Conservation (phyloP, 2,888 invertebrate species). For the Plagiodera versicolora region DNA sequence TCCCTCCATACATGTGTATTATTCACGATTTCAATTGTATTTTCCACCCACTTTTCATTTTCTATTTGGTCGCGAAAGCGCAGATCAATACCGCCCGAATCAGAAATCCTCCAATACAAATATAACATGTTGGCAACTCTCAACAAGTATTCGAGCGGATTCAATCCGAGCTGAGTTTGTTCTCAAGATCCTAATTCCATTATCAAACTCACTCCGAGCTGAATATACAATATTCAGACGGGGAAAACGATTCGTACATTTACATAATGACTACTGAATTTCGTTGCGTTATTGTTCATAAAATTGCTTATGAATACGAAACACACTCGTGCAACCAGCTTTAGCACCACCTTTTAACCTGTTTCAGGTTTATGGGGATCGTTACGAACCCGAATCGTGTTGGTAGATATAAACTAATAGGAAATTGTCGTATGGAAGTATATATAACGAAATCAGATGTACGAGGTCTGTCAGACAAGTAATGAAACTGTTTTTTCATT, state of each 20-base stretch:
- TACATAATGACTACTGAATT: conserved; percentile 30
- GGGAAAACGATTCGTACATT: conserved; percentile 15
- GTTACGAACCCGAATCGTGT: neutral
- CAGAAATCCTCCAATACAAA: neutral
- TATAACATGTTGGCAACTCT: neutral
- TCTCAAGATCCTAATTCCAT: neutral
- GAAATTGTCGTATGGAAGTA: too few relatives aligned
- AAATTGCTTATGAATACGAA: conserved; percentile 23
- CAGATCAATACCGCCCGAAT: neutral
- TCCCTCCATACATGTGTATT: too few relatives aligned
- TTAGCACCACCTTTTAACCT: neutral
- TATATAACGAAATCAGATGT: too few relatives aligned
- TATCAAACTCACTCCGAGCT: neutral
- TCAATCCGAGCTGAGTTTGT: neutral
- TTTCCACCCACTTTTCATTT: too few relatives aligned
- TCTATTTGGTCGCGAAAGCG: neutral
- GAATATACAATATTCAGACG: neutral
- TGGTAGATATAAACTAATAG: too few relatives aligned
- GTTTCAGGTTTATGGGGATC: neutral
- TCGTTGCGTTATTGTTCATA: conserved; percentile 29
- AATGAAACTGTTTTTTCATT: too few relatives aligned
- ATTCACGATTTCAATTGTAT: too few relatives aligned
- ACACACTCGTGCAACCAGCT: conserved; percentile 17
- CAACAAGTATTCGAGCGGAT: neutral
- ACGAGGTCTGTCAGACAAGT: too few relatives aligned